These are phyloP conservation scores for Harpalus rubripes DNA, from an alignment of 2,888 invertebrate species.

Conservation along the genomic window DNA sequence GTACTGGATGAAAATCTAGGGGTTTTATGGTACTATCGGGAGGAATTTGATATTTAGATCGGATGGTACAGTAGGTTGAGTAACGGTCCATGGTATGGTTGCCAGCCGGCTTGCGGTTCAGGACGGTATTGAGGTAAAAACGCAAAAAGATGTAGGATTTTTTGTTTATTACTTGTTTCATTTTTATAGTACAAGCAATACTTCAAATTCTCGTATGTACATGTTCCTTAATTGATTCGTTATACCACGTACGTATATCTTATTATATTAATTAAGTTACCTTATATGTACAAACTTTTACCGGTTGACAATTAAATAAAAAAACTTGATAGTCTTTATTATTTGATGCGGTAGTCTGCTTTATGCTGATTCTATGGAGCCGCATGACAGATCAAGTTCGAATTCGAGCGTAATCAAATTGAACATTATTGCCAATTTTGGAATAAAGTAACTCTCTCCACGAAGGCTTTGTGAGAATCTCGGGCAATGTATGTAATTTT, in stretches of 20 bases:
- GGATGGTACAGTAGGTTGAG: constrained; percentile 62
- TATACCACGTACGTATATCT: not conserved
- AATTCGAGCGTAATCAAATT: no score
- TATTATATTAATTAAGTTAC: not conserved
- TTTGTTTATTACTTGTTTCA: not conserved
- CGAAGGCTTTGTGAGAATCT: no score
- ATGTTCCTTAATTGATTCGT: not conserved
- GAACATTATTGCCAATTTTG: no score
- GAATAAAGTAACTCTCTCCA: no score
- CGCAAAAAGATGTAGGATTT: not conserved
- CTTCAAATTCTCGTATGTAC: no score
- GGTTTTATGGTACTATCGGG: not conserved
- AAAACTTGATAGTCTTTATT: no score
- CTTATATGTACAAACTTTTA: no score
- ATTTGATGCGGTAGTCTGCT: no score
- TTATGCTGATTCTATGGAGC: no score
- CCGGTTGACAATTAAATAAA: no score
- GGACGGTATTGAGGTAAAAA: constrained; percentile 43
- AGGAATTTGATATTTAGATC: constrained; percentile 54
- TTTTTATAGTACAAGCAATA: not conserved
- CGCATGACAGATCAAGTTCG: no score
- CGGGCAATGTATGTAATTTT: no score
- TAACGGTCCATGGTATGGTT: constrained; percentile 55
- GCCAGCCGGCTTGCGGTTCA: constrained; percentile 49
- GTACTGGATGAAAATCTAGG: not conserved